Evolutionary conservation across 2,797 vertebrate species (phyloP).

Genomic region (Glyptemys insculpta): DNA sequence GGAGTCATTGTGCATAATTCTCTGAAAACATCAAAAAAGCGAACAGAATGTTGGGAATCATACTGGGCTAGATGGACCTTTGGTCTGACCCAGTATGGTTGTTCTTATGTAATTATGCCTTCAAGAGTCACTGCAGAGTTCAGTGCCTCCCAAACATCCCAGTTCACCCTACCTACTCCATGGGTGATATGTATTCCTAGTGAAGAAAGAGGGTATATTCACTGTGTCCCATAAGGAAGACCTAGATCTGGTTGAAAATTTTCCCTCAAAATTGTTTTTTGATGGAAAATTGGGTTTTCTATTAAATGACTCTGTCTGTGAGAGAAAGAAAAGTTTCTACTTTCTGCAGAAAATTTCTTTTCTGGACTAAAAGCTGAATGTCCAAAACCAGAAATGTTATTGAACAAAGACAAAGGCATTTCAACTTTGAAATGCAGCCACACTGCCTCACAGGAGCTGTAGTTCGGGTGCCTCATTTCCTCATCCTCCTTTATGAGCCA

Average conservation of each 20-base stretch:
- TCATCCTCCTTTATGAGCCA: background rate
- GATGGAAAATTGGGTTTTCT: background rate
- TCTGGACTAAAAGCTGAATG: no score
- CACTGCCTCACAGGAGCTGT: background rate
- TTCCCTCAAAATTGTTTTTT: background rate
- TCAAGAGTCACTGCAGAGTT: background rate
- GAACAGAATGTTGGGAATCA: no score
- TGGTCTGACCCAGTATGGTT: no score
- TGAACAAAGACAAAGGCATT: no score
- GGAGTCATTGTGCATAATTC: no score
- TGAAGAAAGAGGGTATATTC: background rate
- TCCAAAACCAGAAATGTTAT: no score
- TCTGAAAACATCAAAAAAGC: no score
- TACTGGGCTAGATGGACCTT: no score
- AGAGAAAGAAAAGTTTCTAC: no score
- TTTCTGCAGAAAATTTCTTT: no score
- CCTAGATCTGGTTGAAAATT: background rate
- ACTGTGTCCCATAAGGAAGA: background rate
- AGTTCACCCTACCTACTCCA: background rate
- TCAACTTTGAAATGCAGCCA: background rate
- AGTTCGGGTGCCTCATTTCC: background rate
- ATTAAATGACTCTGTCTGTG: no score
- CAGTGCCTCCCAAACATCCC: background rate
- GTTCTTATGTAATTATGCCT: background rate
- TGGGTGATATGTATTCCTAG: background rate